Percentiles rank a stretch among this genome's conserved stretches.
Evolutionary conservation across 2,113 vertebrate species (phyloP).

Genomic region (Gymnobelideus leadbeateri): DNA sequence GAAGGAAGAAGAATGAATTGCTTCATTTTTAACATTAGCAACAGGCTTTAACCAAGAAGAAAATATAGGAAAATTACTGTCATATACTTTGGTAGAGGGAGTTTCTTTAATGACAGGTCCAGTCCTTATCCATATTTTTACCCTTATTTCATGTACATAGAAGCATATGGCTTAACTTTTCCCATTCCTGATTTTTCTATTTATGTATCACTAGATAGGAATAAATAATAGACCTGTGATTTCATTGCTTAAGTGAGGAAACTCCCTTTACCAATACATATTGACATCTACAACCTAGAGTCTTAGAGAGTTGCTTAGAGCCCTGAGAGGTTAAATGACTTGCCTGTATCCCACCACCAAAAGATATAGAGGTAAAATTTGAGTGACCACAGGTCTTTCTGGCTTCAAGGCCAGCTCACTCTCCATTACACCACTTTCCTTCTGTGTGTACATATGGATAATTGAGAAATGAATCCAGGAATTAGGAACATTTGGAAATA

Average conservation of each 20-base stretch:
- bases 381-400: neutral
- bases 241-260: neutral
- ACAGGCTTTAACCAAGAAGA: neutral
- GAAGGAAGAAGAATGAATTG: neutral
- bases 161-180: neutral
- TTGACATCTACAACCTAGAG: neutral
- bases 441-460: neutral
- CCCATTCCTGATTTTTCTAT: neutral
- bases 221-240: neutral
- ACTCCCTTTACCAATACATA: neutral
- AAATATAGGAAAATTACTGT: neutral
- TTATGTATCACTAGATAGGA: neutral
- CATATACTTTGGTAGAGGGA: neutral
- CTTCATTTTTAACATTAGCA: neutral
- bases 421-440: neutral
- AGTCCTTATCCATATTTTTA: neutral
- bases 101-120: neutral
- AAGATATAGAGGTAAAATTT: neutral
- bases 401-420: neutral
- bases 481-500: neutral
- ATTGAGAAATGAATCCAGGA: neutral
- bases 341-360: neutral
- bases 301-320: neutral
- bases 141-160: neutral
- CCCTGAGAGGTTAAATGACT: neutral